Evolutionary conservation across 2,797 vertebrate species (phyloP), one percentile per base, ranked within the genome.

Genomic region (Dermochelys coriacea): DNA sequence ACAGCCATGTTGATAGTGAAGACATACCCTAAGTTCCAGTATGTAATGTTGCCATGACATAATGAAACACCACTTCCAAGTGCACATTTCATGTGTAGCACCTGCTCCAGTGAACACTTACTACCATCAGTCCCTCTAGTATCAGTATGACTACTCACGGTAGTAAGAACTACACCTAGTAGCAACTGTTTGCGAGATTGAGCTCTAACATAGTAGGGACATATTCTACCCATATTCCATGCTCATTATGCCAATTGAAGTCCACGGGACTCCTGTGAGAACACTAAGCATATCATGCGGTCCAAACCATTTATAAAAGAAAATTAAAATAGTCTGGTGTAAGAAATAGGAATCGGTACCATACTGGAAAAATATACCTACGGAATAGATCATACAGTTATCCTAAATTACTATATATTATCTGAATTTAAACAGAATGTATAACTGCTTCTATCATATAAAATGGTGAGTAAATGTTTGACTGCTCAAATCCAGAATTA

Each of bases 381-480:
- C 0, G 2, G 93, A 91, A 85, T 41, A 93, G 94, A 93, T 88
- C 92, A 88, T 78, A 93, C 90, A 9, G 23, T 27, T 55, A 12
- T 2, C 51, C 91, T 94, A 96, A 95, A 93, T 96, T 80, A 90
- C 88, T 49, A 41, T 31, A n/a, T 31, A 45, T 86, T 64, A 54
- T 91, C 94, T 80, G 85, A 94, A 89, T 95, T 45, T 50, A 74
- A 91, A 81, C 14, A 82, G 86, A 84, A 94, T 21, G 94, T 34
- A 93, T 64, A 93, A 92, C 93, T 74, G 84, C n/a, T 91, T 50
- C 91, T 84, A 93, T 88, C 94, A 93, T 80, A 45, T 4, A 4
- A 15, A 23, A 89, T 91, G 91, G 95, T 78, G 96, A 96, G 94
- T 86, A 88, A 94, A 96, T 94, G 93, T n/a, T 80, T 89, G 93